A percentile compares a stretch with the other conserved stretches of the same genome.
Evolutionary conservation across 1,140 invertebrate genomes (phyloP).

Genomic region (Drosophila nigromelanica): DNA sequence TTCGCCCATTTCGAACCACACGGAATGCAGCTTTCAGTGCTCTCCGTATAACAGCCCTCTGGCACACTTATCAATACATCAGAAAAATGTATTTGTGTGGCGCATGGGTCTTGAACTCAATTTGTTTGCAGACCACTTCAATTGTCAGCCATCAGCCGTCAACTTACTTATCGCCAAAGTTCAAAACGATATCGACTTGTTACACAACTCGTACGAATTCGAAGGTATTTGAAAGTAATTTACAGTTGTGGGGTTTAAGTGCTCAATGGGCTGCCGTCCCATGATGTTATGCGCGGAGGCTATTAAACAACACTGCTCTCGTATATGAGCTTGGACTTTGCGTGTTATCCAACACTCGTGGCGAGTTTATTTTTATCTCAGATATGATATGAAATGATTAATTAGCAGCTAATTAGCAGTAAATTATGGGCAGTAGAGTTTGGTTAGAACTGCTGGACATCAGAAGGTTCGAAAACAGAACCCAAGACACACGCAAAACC

Average conservation of each 20-base stretch:
- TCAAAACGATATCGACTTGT: slow-evolving; percentile 29
- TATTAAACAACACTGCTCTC: slow-evolving; percentile 2
- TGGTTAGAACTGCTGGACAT: background rate
- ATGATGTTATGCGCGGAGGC: slow-evolving; percentile 11
- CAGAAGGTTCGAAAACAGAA: slow-evolving; percentile 23
- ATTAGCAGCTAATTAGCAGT: slow-evolving; percentile 41
- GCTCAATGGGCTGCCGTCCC: slow-evolving; percentile 12
- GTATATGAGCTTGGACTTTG: background rate
- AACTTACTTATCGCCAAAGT: slow-evolving; percentile 24
- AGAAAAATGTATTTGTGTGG: background rate
- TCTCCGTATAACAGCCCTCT: background rate
- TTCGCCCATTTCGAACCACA: background rate
- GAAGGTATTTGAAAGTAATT: slow-evolving; percentile 10
- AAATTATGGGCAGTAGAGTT: slow-evolving; percentile 27
- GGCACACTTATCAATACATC: background rate
- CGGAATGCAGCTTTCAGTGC: background rate
- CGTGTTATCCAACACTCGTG: slow-evolving; percentile 34
- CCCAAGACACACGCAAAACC: slow-evolving; percentile 36
- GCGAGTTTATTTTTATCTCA: slow-evolving; percentile 18
- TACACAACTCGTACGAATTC: slow-evolving; percentile 28
- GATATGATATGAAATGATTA: slow-evolving; percentile 62
- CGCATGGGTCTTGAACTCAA: slow-evolving; percentile 1
- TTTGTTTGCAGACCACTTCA: slow-evolving; percentile 64
- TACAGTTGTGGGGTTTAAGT: slow-evolving; percentile 29
- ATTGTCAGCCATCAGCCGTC: slow-evolving; percentile 47